phyloP scores from a whole-genome alignment of 2,113 vertebrate species.

The Dicerorhinus sumatrensis region DNA sequence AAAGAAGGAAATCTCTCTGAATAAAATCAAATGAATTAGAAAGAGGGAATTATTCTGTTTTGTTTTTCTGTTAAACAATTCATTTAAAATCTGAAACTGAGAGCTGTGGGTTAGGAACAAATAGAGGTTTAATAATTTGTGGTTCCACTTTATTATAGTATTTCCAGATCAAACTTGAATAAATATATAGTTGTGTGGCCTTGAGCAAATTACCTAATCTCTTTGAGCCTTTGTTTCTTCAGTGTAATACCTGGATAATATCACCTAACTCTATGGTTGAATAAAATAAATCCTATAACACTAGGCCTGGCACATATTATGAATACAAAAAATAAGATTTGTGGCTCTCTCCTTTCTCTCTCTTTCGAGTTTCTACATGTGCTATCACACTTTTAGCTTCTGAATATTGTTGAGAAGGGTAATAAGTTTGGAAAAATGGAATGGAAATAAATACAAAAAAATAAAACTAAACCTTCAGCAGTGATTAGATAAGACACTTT shows the following conservation, averaged over 20 bases:
- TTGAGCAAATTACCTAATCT: slow-evolving; percentile 39
- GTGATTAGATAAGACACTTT: background rate
- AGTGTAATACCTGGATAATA: background rate
- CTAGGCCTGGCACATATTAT: background rate
- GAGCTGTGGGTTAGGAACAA: background rate
- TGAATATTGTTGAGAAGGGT: background rate
- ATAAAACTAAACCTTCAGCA: background rate
- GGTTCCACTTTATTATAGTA: background rate
- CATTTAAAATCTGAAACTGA: background rate
- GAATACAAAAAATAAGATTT: background rate
- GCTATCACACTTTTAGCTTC: background rate
- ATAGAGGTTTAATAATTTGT: slow-evolving; percentile 19
- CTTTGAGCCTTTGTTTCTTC: slow-evolving; percentile 16
- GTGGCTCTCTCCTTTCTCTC: background rate
- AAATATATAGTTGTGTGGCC: background rate
- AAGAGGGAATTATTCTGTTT: background rate
- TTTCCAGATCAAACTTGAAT: background rate
- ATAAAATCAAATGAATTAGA: slow-evolving; percentile 35
- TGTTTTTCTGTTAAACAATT: background rate
- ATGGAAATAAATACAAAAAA: background rate
- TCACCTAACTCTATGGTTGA: background rate
- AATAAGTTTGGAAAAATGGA: background rate
- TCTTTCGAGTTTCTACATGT: slow-evolving; percentile 8
- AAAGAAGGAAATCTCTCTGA: background rate
- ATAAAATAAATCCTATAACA: slow-evolving; percentile 19